A percentile compares a stretch with the other conserved stretches of the same genome.
Evolutionary conservation across 1,140 invertebrate species (phyloP).

Genomic region (Aphidius ervi): DNA sequence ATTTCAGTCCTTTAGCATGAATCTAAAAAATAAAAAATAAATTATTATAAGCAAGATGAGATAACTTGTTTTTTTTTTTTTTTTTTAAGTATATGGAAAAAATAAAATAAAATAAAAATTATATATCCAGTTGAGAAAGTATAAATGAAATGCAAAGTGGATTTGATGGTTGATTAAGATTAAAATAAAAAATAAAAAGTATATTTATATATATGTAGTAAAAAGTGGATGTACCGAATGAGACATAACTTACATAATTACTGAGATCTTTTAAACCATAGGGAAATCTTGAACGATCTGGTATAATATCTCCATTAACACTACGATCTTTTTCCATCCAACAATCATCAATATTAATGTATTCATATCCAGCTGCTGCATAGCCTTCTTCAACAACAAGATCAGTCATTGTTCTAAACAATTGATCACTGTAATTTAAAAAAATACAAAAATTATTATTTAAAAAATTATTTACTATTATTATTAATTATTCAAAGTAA

Average conservation of each 20-base stretch:
- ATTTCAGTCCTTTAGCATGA: constrained; percentile 88
- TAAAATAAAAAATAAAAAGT: constrained; percentile 8
- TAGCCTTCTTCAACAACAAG: constrained; percentile 85
- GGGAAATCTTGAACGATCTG: constrained; percentile 85
- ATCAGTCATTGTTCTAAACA: constrained; percentile 91
- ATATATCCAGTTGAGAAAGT: constrained; percentile 1
- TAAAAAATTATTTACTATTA: background rate
- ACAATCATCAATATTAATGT: constrained; percentile 94
- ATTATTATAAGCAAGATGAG: background rate
- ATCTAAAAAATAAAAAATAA: constrained; percentile 59
- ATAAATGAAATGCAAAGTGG: constrained; percentile 6
- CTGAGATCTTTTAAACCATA: constrained; percentile 85
- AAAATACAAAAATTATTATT: constrained; percentile 14
- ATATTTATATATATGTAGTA: background rate
- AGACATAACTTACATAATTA: constrained; percentile 76
- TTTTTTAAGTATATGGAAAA: background rate
- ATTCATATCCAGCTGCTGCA: constrained; percentile 83
- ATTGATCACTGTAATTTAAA: constrained; percentile 69
- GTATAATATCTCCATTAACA: constrained; percentile 70
- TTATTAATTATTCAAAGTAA: too few species aligned
- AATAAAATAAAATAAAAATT: constrained; percentile 3
- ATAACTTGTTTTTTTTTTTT: background rate
- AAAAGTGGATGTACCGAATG: constrained; percentile 8
- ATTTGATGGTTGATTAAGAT: background rate
- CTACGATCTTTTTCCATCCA: constrained; percentile 83